Evolutionary conservation across 2,888 invertebrate species (phyloP), one percentile per base, ranked within the genome.

Genomic region (Dolichopus griseipennis): DNA sequence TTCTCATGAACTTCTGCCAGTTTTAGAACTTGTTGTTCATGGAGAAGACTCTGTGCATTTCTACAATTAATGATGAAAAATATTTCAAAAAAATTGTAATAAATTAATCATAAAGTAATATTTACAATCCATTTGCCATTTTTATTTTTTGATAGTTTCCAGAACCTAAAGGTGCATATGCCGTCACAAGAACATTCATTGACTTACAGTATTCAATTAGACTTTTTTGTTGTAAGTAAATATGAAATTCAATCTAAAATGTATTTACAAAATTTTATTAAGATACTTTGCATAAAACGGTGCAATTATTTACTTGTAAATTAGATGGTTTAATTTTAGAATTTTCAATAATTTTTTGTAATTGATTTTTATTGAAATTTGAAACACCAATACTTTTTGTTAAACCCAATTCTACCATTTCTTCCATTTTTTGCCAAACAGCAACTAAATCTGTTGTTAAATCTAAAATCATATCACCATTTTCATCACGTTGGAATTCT

Each of bases 331-430:
- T 85, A 68, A 89, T 85, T 66, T 80, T 83, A 4, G 86, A 85
- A 65, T 83, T 83, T 33, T 85, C 82, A 63, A 88, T 76, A 68
- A 95, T 80, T 67, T 88, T 84, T 67, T 84, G 81, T 69, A 95
- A 84, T 82, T 95, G 95, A 22, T 84, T 82, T 43, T 81, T 82
- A 78, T 90, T 93, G 77, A 93, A 88, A 78, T 95, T 95, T 0
- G 94, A 95, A 5, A 95, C 78, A 0, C 95, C 95, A 74, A 95
- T 91, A 15, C 92, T 85, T 75, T 87, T 90, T 0, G 89, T 83
- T 22, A 87, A 83, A 0, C 93, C 93, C 1, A 76, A 74, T 1
- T 79, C 77, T 9, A 84, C 83, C 66, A 84, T 75, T 5, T 78
- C 77, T 72, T 84, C 84, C 82, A 84, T 81, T 69, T 79, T 81